Evolutionary conservation across 1,140 invertebrate species (phyloP), one percentile per base, ranked within the genome.

Genomic region (Hirudo medicinalis): DNA sequence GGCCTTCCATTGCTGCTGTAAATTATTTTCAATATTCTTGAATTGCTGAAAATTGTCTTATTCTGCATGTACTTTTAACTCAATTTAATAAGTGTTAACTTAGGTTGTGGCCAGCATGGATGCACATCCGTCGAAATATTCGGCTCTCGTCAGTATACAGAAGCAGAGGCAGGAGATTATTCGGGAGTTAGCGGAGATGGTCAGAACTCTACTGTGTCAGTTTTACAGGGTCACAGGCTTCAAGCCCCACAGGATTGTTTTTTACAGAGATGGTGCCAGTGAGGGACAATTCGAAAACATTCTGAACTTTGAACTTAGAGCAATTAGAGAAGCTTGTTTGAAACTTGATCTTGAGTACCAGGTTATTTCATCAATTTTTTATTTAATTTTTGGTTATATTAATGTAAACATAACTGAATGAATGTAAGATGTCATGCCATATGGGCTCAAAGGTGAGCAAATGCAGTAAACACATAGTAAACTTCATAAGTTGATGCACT

Each of bases 171-270:
- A 84, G 76, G 97, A 99, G 83, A 95, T 98, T 75, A 99, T 99
- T 73, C 92, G 96, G 80, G 97, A 99, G 84, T 86, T 99, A 74
- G 92, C 92, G 79, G 92, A 91, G 74, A 99, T 99, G 97, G 95
- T 99, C 70, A 88, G 84, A 74, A 92, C 96, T 82, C 82, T 96
- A 71, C 84, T 97, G 32, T 89, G 95, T 40, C 93, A 94, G 90
- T 97, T 97, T 82, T 96, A 96, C 83, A 94, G 94, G 83, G 92
- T 91, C 73, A 96, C 92, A 19, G 89, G 91, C 67, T 87, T 86
- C 78, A 87, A 87, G 82, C 94, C 94, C n/a, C 91, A 92, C 80
- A 86, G 94, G 72, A 96, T 98, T 80, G 95, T 98, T 78, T 86
- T 97, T 76, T 98, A 97, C 82, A 87, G 95, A 2, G 43, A 49